These are phyloP conservation scores for Paraplagusia blochii DNA, from an alignment of 2,113 vertebrate species.

Conservation along the genomic window DNA sequence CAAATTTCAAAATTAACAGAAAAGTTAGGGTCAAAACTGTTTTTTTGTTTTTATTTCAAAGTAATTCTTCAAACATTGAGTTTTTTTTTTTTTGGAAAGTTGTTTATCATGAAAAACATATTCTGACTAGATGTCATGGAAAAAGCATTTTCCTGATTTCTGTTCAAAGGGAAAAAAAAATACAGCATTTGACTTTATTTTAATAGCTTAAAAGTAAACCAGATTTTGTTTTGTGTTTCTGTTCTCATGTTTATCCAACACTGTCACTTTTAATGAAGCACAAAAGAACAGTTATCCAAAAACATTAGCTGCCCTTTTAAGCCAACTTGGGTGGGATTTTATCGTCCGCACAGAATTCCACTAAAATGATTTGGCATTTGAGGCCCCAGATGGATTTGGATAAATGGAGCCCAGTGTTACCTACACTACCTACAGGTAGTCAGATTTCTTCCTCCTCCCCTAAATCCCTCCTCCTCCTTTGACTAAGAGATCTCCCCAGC, in stretches of 20 bases:
- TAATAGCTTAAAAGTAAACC: too few species aligned
- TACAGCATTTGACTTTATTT: background rate
- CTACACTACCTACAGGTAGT: slow-evolving; percentile 72
- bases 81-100: slow-evolving; percentile 1
- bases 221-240: background rate
- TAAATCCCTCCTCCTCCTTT: slow-evolving; percentile 79
- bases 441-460: slow-evolving; percentile 74
- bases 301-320: slow-evolving; percentile 12
- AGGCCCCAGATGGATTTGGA: slow-evolving; percentile 42
- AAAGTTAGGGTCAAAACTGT: slow-evolving; percentile 1
- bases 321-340: slow-evolving; percentile 4
- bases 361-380: slow-evolving; percentile 38
- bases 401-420: slow-evolving; percentile 49
- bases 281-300: background rate
- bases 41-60: slow-evolving; percentile 8
- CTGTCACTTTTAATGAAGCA: background rate
- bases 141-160: slow-evolving; percentile 7
- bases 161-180: slow-evolving; percentile 6
- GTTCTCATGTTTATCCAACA: background rate
- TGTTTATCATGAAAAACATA: slow-evolving; percentile 1
- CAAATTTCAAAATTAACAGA: background rate
- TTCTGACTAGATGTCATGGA: background rate
- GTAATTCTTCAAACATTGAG: background rate
- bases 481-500: slow-evolving; percentile 97
- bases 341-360: slow-evolving; percentile 14